These are phyloP conservation scores for Parascotia fuliginaria DNA, from an alignment of 2,888 invertebrate species.

Conservation along the genomic window DNA sequence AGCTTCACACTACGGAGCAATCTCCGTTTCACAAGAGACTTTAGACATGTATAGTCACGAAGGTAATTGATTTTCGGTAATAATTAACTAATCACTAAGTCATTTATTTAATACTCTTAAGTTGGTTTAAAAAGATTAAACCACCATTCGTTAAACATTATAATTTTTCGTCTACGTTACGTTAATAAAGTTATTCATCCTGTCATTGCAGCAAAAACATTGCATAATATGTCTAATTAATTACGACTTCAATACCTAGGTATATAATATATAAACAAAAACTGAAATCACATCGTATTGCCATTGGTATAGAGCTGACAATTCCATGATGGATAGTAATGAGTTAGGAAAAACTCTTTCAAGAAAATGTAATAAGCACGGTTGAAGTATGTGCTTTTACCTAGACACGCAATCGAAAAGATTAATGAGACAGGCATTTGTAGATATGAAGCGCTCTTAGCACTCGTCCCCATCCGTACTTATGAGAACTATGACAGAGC, in stretches of 20 bases:
- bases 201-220: no score
- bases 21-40: no score
- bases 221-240: constrained; percentile 21
- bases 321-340: constrained; percentile 3
- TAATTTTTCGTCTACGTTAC: background rate
- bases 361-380: constrained; percentile 15
- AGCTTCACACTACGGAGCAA: no score
- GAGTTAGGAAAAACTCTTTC: constrained; percentile 1
- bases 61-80: no score
- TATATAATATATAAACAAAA: background rate
- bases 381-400: constrained; percentile 15
- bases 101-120: no score
- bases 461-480: background rate
- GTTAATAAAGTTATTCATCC: no score
- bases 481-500: constrained; percentile 1
- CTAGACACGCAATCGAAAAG: constrained; percentile 27
- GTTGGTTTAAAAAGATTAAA: no score
- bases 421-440: constrained; percentile 30
- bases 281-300: background rate
- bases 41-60: no score
- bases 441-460: background rate
- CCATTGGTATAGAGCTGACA: constrained; percentile 4
- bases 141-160: background rate
- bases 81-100: no score
- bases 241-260: constrained; percentile 10